Percentiles rank a stretch among this genome's conserved stretches.
Conservation (phyloP, 2,888 invertebrate genomes). For the Nudaria mundana region DNA sequence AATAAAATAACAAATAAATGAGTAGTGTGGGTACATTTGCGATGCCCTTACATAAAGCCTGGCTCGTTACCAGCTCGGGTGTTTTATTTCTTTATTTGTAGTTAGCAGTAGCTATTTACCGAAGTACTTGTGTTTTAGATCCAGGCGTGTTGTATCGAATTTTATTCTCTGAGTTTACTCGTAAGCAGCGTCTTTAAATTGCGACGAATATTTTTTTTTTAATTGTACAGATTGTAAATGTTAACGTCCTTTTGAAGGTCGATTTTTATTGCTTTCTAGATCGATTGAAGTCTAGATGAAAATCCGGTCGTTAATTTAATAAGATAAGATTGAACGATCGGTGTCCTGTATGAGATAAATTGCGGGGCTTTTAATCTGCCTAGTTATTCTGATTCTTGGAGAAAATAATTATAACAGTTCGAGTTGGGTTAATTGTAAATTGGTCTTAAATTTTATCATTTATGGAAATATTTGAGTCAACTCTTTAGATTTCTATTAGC, state of each 20-base stretch:
- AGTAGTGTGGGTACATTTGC: constrained; percentile 53
- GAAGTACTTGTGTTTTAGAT: constrained; percentile 48
- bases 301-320: constrained; percentile 19
- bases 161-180: too few species aligned
- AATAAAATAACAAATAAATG: constrained; percentile 71
- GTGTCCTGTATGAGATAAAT: constrained; percentile 18
- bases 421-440: constrained; percentile 4
- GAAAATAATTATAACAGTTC: constrained; percentile 10
- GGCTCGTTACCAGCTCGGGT: constrained; percentile 48
- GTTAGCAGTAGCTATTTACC: constrained; percentile 44
- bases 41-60: constrained; percentile 41
- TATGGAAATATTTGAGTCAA: neutral
- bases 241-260: constrained; percentile 14
- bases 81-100: constrained; percentile 59
- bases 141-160: constrained; percentile 44
- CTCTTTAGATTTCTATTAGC: too few species aligned
- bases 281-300: constrained; percentile 25
- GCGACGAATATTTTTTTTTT: constrained; percentile 15
- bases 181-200: too few species aligned
- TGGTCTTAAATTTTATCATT: constrained; percentile 1
- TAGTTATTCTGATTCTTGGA: constrained; percentile 4
- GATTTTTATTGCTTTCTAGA: constrained; percentile 23
- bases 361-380: constrained; percentile 21
- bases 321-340: constrained; percentile 13
- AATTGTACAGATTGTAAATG: constrained; percentile 17